These are phyloP conservation scores for Loripinus fragilis DNA, from an alignment of 2,888 invertebrate species.

Conservation along the genomic window DNA sequence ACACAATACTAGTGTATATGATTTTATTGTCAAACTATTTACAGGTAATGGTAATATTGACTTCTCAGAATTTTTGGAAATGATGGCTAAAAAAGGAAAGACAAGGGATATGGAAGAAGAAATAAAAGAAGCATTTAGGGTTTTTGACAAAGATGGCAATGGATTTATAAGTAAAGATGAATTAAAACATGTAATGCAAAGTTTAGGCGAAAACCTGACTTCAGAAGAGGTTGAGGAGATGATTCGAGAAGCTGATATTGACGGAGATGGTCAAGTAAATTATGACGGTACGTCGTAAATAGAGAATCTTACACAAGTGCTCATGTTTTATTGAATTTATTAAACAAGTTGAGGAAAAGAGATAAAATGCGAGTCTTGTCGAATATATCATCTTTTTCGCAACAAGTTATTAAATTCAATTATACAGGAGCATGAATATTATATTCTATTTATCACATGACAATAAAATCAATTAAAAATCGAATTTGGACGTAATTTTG, in stretches of 20 bases:
- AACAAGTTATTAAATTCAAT: too few species aligned
- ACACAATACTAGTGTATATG: too few species aligned
- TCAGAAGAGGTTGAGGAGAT: conserved; percentile 96
- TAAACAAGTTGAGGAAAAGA: too few species aligned
- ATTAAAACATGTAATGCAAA: conserved; percentile 19
- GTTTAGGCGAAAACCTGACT: conserved; percentile 84
- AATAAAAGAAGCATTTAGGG: conserved; percentile 11
- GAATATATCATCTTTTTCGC: too few species aligned
- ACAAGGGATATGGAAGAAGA: conserved; percentile 95
- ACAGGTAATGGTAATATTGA: conserved; percentile 98
- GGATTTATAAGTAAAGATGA: conserved; percentile 18
- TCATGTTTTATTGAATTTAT: too few species aligned
- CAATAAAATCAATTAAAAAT: too few species aligned
- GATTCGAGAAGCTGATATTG: conserved; percentile 98
- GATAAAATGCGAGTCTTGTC: too few species aligned
- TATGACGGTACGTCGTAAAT: background rate
- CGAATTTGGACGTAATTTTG: too few species aligned
- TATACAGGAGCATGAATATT: too few species aligned
- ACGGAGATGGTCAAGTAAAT: conserved; percentile 92
- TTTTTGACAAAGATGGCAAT: conserved; percentile 23
- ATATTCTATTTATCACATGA: too few species aligned
- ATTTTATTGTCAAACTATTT: too few species aligned
- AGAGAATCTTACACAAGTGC: too few species aligned
- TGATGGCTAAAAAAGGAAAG: conserved; percentile 99
- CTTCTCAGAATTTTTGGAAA: conserved; percentile 99